Base-by-base conservation (phyloP, 2,797 vertebrate species). In the Euphonia xanthogaster region DNA sequence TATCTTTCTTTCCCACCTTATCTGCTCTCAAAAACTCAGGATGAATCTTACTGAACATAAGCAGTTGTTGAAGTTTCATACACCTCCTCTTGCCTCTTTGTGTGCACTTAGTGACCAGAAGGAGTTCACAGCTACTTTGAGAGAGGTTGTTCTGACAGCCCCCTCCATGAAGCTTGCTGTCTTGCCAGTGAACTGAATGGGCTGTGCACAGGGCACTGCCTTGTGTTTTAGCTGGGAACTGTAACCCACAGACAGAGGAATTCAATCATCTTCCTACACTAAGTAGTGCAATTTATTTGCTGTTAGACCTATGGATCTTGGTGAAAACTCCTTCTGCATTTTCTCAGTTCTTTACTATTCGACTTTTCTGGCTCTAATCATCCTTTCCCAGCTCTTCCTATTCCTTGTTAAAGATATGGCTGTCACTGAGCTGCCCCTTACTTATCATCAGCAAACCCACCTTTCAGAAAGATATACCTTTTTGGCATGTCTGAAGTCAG, bases 31-130 rank as follows among this genome's bases (percentile, higher is more conserved):
- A 42, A 94, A 94, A 81, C 44, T 93, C 79, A 37, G 82, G 73
- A 66, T 4, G 19, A 86, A 84, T 45, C 47, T 78, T 48, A 53
- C 48, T 30, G 73, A 93, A 88, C 16, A 30, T 39, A 84, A 93
- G 75, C 30, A 81, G 51, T 73, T 94, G 61, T 83, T 94, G 89
- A 94, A 84, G 87, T 94, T 95, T 90, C 75, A 86, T 91, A 94
- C 86, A 91, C 76, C 62, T 94, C 37, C 66, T 81, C 37, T 81
- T 88, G 42, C 66, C 48, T 93, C 73, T 86, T 81, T 70, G 48
- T 93, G 55, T 70, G 79, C 2, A 14, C 51, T 70, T 73, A 57
- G 62, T 86, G 87, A 81, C 73, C 86, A 72, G 62, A 62, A 94
- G 78, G 73, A 88, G 82, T 94, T 94, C 84, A 71, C 44, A 88